Evolutionary conservation across 2,113 vertebrate genomes (phyloP).

Genomic region (Crotophaga sulcirostris): DNA sequence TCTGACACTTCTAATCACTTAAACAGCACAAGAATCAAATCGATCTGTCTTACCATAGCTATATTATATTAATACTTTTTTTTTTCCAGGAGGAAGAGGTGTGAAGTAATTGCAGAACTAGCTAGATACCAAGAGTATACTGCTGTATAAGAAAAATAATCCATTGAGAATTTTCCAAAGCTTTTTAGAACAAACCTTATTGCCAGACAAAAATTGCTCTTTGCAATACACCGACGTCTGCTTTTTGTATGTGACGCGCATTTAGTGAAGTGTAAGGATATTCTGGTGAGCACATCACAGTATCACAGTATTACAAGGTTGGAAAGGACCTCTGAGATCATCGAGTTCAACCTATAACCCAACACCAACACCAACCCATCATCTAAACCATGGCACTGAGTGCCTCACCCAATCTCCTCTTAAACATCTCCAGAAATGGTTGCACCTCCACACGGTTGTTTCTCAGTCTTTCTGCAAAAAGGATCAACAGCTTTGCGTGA

Average conservation of each 20-base stretch:
- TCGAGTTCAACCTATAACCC: too few relatives aligned
- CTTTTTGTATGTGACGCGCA: fast-evolving
- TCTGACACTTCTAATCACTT: slow-evolving; percentile 47
- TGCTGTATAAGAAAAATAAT: background rate
- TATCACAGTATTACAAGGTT: too few relatives aligned
- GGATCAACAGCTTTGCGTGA: background rate
- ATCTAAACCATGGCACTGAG: too few relatives aligned
- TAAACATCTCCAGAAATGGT: too few relatives aligned
- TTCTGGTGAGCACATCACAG: background rate
- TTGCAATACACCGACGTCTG: background rate
- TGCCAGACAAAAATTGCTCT: background rate
- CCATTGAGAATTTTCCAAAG: background rate
- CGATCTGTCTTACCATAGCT: background rate
- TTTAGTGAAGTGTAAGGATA: background rate
- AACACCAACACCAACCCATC: too few relatives aligned
- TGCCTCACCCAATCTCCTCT: too few relatives aligned
- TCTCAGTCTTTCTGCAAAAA: background rate
- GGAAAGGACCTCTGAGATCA: too few relatives aligned
- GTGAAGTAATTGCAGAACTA: slow-evolving; percentile 29
- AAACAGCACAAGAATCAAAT: slow-evolving; percentile 1
- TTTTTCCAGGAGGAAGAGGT: background rate
- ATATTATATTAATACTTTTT: background rate
- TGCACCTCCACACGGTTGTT: fast-evolving
- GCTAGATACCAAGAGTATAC: background rate
- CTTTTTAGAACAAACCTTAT: background rate